Conservation (phyloP, 1,140 invertebrate genomes). For the Hesperophylax magnus region DNA sequence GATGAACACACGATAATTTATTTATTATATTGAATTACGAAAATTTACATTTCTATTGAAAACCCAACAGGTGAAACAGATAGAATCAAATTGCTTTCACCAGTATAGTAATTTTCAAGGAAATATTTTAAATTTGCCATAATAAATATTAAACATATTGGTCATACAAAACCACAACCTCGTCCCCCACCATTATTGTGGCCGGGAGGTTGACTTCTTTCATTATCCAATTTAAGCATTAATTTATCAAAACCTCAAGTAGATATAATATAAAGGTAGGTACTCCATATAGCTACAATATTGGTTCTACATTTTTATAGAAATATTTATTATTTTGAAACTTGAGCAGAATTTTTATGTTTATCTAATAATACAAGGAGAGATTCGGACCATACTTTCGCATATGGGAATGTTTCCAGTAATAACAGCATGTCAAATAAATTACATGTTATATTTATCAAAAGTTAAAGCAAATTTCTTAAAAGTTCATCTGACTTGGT, state of each 20-base stretch:
- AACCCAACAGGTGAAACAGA: too few relatives aligned
- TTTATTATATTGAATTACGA: not conserved
- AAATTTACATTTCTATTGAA: not conserved
- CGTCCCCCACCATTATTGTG: too few relatives aligned
- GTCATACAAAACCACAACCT: too few relatives aligned
- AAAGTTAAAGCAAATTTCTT: not conserved
- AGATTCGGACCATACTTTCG: not conserved
- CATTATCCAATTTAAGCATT: too few relatives aligned
- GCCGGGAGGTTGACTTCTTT: too few relatives aligned
- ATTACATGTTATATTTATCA: not conserved
- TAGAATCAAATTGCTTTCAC: too few relatives aligned
- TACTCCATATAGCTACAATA: not conserved
- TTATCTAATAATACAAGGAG: constrained; percentile 6
- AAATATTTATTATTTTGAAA: not conserved
- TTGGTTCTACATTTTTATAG: constrained; percentile 9
- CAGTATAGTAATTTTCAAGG: too few relatives aligned
- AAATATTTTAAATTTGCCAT: too few relatives aligned
- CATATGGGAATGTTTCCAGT: constrained; percentile 4
- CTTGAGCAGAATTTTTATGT: constrained; percentile 11
- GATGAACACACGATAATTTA: constrained; percentile 4
- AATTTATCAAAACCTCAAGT: too few relatives aligned
- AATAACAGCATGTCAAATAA: not conserved
- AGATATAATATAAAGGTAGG: too few relatives aligned
- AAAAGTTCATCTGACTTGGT: not conserved
- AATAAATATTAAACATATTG: too few relatives aligned